A percentile compares a stretch with the other conserved stretches of the same genome.
These are phyloP conservation scores for Sarcophaga subvicina DNA, from an alignment of 2,888 invertebrate species.

Conservation along the genomic window DNA sequence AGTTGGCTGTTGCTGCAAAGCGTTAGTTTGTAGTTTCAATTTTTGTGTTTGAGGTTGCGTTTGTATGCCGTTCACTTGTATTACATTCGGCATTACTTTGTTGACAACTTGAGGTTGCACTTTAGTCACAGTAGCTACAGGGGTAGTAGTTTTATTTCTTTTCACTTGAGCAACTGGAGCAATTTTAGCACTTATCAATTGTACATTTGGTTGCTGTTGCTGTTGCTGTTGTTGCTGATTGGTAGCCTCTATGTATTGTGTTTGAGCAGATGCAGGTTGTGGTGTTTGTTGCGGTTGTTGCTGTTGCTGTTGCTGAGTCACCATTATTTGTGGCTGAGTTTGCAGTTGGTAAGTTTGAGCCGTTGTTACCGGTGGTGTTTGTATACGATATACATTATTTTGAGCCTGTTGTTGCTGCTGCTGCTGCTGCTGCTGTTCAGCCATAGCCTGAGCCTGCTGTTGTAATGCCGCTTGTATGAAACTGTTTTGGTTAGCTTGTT, in stretches of 20 bases:
- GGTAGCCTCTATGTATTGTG: slow-evolving; percentile 44
- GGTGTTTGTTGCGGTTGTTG: slow-evolving; percentile 53
- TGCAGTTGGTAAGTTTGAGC: slow-evolving; percentile 71
- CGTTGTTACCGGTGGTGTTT: slow-evolving; percentile 63
- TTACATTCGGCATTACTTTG: slow-evolving; percentile 77
- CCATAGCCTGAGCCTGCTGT: slow-evolving; percentile 61
- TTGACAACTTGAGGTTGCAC: slow-evolving; percentile 78
- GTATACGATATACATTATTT: slow-evolving; percentile 69
- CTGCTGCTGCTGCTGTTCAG: slow-evolving; percentile 55
- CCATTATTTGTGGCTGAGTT: slow-evolving; percentile 66
- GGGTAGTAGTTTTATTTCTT: slow-evolving; percentile 69
- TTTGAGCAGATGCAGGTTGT: slow-evolving; percentile 40
- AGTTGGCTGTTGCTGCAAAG: slow-evolving; percentile 36
- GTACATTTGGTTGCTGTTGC: slow-evolving; percentile 31
- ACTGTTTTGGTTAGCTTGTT: slow-evolving; percentile 56
- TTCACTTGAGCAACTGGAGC: slow-evolving; percentile 74
- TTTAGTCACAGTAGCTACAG: slow-evolving; percentile 73
- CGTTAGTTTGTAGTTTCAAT: slow-evolving; percentile 37
- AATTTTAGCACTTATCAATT: slow-evolving; percentile 70
- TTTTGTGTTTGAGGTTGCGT: slow-evolving; percentile 71
- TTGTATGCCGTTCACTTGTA: slow-evolving; percentile 65
- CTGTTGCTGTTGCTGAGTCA: slow-evolving; percentile 51
- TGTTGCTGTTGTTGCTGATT: background rate
- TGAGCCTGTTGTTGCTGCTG: slow-evolving; percentile 70
- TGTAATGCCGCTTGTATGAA: slow-evolving; percentile 66